phyloP scores from a whole-genome alignment of 2,113 vertebrate species.

The Periophthalmodon schlosseri region DNA sequence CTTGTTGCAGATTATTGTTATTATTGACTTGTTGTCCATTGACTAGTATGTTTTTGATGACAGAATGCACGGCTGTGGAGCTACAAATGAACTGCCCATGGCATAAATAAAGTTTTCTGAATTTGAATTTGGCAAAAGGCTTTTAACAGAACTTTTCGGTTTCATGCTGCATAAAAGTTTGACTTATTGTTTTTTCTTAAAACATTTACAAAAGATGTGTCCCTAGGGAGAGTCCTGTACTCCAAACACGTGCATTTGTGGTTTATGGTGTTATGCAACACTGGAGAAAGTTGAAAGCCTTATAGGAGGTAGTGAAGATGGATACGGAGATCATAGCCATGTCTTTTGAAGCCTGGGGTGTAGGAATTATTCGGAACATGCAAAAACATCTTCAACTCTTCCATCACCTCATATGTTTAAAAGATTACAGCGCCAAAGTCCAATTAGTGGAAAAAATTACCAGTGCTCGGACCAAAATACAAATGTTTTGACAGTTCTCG shows the following conservation, averaged over 20 bases:
- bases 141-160: constrained; percentile 8
- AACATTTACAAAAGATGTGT: constrained; percentile 20
- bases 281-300: constrained; percentile 33
- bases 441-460: constrained; percentile 29
- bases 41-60: too few species aligned
- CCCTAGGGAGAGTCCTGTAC: constrained; percentile 7
- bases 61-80: too few species aligned
- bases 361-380: constrained; percentile 12
- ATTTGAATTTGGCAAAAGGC: not conserved
- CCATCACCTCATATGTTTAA: constrained; percentile 23
- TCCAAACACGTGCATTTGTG: constrained; percentile 35
- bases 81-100: too few species aligned
- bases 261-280: constrained; percentile 38
- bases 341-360: constrained; percentile 35
- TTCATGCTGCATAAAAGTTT: constrained; percentile 20
- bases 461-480: not conserved
- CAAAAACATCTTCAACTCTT: constrained; percentile 15
- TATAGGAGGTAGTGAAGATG: constrained; percentile 16
- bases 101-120: too few species aligned
- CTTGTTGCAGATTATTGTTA: not conserved
- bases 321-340: constrained; percentile 9
- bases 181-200: constrained; percentile 22
- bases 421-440: not conserved
- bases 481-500: constrained; percentile 16
- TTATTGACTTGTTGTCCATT: not conserved